These are phyloP conservation scores for Phymatocera aterrima DNA, from an alignment of 2,888 invertebrate genomes.

Conservation along the genomic window DNA sequence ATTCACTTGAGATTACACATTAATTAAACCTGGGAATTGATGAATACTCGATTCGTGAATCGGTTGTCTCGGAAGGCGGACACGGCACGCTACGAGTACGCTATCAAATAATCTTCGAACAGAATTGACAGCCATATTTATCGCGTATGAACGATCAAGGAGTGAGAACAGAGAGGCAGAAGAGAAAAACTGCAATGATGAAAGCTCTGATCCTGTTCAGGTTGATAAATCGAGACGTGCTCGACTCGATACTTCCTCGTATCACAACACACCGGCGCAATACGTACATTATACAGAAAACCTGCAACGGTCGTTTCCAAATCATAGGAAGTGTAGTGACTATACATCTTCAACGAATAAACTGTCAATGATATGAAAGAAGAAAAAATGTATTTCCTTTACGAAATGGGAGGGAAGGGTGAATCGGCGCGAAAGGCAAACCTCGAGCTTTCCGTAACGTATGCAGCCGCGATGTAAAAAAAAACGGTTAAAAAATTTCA, in stretches of 20 bases:
- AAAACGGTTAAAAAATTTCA: conserved; percentile 44
- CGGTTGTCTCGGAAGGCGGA: too few species aligned
- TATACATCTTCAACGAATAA: not conserved
- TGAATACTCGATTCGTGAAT: not conserved
- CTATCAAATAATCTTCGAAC: too few species aligned
- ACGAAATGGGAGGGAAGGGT: not conserved
- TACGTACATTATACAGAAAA: not conserved
- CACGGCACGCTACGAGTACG: too few species aligned
- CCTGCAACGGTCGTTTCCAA: conserved; percentile 33
- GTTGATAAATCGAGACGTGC: too few species aligned
- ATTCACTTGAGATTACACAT: not conserved
- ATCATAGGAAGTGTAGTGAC: conserved; percentile 1
- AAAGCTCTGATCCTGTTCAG: too few species aligned
- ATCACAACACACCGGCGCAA: not conserved
- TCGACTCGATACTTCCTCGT: too few species aligned
- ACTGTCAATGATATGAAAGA: conserved; percentile 43
- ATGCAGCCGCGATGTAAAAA: not conserved
- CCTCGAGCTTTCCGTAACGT: not conserved
- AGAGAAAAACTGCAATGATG: too few species aligned
- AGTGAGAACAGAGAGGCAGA: too few species aligned
- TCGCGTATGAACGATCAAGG: too few species aligned
- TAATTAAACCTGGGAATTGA: not conserved
- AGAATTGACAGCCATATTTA: too few species aligned
- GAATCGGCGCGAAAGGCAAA: conserved; percentile 2
- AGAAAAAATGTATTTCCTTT: conserved; percentile 42